Base-by-base conservation (phyloP, 2,888 invertebrate species). In the Ectobius pallidus region DNA sequence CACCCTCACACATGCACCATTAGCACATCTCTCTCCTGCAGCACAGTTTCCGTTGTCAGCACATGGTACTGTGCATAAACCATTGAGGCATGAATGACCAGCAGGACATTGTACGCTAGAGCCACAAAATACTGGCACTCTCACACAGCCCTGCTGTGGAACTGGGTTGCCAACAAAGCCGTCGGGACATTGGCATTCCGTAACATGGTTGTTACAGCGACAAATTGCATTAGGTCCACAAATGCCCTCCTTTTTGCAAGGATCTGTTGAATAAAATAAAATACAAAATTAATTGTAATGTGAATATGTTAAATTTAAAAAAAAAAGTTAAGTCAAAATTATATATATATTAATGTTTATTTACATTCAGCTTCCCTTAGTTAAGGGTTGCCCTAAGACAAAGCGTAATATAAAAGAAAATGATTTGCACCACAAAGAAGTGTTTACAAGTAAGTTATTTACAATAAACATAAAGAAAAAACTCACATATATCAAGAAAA, bases 221-320 rank as follows among this genome's bases (percentile, higher is more conserved):
- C 95, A 96, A 30, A 92, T 85, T 0, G 95, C 92, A 81, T 96
- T 96, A 0, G 94, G 91, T 9, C 95, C 95, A 80, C 95, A 95
- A 14, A 91, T 88, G 76, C 90, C 90, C 75, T 90, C 89, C 34
- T 87, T 87, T 74, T 88, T 85, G 81, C 96, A 96, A 25, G 95
- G 95, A 85, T 95, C 91, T 82, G n/a, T 39, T 18, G 11, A 34
- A n/a, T n/a, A n/a, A n/a, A n/a, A n/a, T n/a, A n/a, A n/a, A n/a
- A n/a, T n/a, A n/a, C n/a, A n/a, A 61, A n/a, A n/a, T n/a, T n/a
- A n/a, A n/a, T n/a, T n/a, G n/a, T n/a, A n/a, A n/a, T n/a, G n/a
- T n/a, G n/a, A n/a, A n/a, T 11, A 30, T 3, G 9, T 72, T 58
- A 22, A 44, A 58, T 44, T 20, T 62, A 55, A 16, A 58, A 39